Conservation (phyloP, 2,797 vertebrate genomes). For the Gadopsis marmoratus region DNA sequence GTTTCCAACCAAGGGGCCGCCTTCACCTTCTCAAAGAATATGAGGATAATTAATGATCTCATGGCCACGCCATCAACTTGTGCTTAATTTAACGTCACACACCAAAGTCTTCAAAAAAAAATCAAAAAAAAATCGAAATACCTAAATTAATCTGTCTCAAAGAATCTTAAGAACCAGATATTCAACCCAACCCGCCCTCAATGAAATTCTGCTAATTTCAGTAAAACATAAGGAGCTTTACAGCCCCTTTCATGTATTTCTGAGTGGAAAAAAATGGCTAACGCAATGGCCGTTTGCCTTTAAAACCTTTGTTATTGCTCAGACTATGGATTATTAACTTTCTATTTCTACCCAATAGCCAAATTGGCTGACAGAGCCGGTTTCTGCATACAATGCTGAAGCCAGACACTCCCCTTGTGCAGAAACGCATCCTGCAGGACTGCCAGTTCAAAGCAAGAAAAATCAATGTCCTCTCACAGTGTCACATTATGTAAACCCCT, state of each 20-base stretch:
- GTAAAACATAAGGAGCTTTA: conserved; percentile 27
- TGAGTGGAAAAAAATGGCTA: conserved; percentile 15
- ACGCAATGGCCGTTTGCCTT: conserved; percentile 27
- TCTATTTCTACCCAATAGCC: conserved; percentile 41
- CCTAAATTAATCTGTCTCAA: conserved; percentile 38
- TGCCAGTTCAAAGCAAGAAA: conserved; percentile 59
- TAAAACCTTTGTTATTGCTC: conserved; percentile 41
- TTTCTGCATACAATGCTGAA: conserved; percentile 35
- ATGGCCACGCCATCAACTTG: conserved; percentile 16
- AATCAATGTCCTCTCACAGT: conserved; percentile 67
- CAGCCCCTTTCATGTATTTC: conserved; percentile 18
- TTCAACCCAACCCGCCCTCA: conserved; percentile 13
- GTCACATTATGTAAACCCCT: conserved; percentile 61
- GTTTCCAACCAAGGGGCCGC: conserved; percentile 19
- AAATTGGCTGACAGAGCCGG: conserved; percentile 45
- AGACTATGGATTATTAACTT: conserved; percentile 58
- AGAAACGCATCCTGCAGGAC: conserved; percentile 54
- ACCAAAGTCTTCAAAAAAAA: conserved; percentile 18
- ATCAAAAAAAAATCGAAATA: neutral
- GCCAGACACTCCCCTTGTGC: conserved; percentile 49
- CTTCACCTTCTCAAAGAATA: conserved; percentile 34
- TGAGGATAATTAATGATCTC: conserved; percentile 38
- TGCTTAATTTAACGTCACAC: conserved; percentile 55
- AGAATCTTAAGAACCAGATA: conserved; percentile 16
- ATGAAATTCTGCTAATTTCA: conserved; percentile 41